A percentile compares a stretch with the other conserved stretches of the same genome.
phyloP scores from a whole-genome alignment of 2,113 vertebrate genomes.

The Mobula hypostoma region DNA sequence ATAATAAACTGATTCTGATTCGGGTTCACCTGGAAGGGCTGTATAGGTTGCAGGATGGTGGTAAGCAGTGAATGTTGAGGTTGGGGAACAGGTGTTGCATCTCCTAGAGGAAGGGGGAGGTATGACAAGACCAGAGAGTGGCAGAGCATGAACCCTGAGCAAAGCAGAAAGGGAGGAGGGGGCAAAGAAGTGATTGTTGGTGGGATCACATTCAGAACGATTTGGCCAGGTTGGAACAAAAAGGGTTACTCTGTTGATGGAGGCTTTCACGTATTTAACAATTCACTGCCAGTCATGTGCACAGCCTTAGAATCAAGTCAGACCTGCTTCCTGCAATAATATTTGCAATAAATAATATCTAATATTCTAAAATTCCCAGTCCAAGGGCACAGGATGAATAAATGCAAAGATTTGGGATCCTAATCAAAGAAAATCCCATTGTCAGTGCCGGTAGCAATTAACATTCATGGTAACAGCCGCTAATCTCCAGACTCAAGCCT shows the following conservation, averaged over 20 bases:
- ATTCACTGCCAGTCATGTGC: neutral
- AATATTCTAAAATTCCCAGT: constrained; percentile 10
- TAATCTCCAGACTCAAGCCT: neutral
- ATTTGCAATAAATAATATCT: neutral
- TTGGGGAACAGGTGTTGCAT: too few relatives aligned
- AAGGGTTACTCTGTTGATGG: neutral
- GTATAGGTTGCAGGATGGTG: too few relatives aligned
- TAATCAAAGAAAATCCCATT: neutral
- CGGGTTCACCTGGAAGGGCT: too few relatives aligned
- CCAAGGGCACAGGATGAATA: neutral
- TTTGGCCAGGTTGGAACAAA: neutral
- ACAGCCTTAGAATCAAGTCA: neutral
- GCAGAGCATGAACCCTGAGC: too few relatives aligned
- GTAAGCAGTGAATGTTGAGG: too few relatives aligned
- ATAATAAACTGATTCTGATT: too few relatives aligned
- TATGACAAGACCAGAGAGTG: too few relatives aligned
- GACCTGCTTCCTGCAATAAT: neutral
- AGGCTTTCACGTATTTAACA: neutral
- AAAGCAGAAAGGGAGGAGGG: too few relatives aligned
- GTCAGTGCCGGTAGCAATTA: neutral
- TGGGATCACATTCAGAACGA: neutral
- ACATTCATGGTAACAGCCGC: neutral
- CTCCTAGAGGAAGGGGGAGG: too few relatives aligned
- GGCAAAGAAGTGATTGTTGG: too few relatives aligned
- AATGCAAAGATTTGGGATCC: neutral